Base-by-base conservation (phyloP, 1,140 invertebrate genomes). In the Dendrolimus punctatus region DNA sequence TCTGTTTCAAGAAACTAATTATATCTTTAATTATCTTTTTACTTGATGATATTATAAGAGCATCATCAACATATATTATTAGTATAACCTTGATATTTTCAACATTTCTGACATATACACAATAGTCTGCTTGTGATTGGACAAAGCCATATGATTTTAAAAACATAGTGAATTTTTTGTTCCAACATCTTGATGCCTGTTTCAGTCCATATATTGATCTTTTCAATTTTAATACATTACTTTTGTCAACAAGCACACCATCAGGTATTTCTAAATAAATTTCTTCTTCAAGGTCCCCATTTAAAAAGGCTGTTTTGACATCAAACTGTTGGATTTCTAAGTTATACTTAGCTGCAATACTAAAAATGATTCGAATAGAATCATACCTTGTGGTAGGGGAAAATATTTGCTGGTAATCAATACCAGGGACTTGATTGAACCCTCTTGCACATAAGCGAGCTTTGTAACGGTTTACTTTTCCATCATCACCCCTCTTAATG, bases 361-460 rank as follows among this genome's bases (percentile, higher is more conserved):
- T 60, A 6, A 82, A 76, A 54, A 72, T 66, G 41, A 74, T 54
- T 64, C 88, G 60, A 41, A 89, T 64, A 38, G 81, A 65, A 41
- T 71, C 70, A 55, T 64, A 73, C 50, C 68, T 59, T 0, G 64
- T 64, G 6, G 88, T 82, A 10, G 82, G 74, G 46, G 73, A 69
- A 65, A 79, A 88, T 39, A 71, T 88, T 61, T 88, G 79, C 10
- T 64, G 7, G 60, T 82, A 88, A 53, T 88, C 84, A 36, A 87
- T 53, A 0, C 62, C 81, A 59, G 64, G 51, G 2, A 59, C 37
- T 39, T 70, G 64, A 46, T 49, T 62, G 46, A 62, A 67, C 0
- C 68, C 64, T 8, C 58, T 44, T 36, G 62, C 64, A 60, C 67
- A 70, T 50, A 70, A 52, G 9, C 67, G 55, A 55, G 67, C 64